Evolutionary conservation across 2,797 vertebrate species (phyloP).

Genomic region (Bovichtus diacanthus): DNA sequence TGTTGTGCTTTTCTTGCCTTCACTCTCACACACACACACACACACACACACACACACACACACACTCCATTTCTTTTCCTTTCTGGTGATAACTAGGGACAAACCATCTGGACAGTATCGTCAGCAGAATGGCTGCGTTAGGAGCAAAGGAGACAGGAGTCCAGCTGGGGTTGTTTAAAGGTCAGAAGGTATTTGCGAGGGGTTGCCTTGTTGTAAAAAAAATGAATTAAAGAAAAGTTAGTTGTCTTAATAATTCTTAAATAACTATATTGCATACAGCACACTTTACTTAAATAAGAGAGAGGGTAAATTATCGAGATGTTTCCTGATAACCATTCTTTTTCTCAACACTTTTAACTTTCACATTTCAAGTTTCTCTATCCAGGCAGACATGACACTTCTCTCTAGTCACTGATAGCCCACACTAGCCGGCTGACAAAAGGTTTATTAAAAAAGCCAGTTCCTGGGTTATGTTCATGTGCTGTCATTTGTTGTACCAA

Average conservation of each 20-base stretch:
- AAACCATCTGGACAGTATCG: constrained; percentile 33
- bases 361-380: no score
- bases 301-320: background rate
- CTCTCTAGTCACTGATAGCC: background rate
- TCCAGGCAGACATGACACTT: background rate
- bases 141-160: constrained; percentile 12
- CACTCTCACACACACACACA: constrained; percentile 9
- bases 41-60: no score
- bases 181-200: constrained; percentile 15
- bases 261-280: background rate
- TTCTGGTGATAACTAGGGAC: constrained; percentile 41
- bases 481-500: constrained; percentile 2
- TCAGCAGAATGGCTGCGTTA: constrained; percentile 32
- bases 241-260: background rate
- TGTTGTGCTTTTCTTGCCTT: constrained; percentile 38
- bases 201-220: background rate
- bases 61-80: constrained; percentile 28
- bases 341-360: background rate
- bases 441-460: background rate
- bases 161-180: constrained; percentile 20
- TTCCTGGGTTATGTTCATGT: background rate
- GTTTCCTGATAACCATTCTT: background rate
- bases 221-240: no score
- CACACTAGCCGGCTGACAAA: background rate
- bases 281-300: background rate